Conservation (phyloP, 92 coral and sea anemone species). For the Paramuricea clavata region DNA sequence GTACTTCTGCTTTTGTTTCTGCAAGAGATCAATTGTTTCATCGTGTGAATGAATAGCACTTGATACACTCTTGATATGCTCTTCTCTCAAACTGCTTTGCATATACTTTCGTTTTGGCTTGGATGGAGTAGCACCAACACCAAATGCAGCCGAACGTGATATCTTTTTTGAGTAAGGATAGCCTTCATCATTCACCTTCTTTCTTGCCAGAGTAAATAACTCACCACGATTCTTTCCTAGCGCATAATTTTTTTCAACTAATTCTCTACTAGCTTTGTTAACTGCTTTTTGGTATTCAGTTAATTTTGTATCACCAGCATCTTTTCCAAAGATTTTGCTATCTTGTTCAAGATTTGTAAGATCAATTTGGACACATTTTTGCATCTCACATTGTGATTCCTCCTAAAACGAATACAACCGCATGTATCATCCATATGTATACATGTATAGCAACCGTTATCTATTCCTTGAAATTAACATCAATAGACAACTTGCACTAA, state of each 20-base stretch:
- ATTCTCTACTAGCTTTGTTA: slow-evolving; percentile 23
- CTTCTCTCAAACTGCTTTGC: slow-evolving; percentile 37
- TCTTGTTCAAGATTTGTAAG: slow-evolving; percentile 9
- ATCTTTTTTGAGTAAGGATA: slow-evolving; percentile 36
- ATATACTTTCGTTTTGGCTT: slow-evolving; percentile 48
- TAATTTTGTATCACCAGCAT: background rate
- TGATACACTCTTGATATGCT: slow-evolving; percentile 26
- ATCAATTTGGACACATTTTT: background rate
- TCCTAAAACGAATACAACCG: background rate
- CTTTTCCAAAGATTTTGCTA: slow-evolving; percentile 18
- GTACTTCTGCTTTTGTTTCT: slow-evolving; percentile 59
- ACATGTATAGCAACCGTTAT: too few species aligned
- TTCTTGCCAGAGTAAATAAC: slow-evolving; percentile 29
- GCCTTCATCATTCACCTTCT: slow-evolving; percentile 40
- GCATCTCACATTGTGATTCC: too few species aligned
- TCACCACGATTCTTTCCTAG: background rate
- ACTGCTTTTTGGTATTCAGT: slow-evolving; percentile 35
- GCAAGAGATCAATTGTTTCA: slow-evolving; percentile 53
- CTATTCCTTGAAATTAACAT: background rate
- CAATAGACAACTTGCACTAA: too few species aligned
- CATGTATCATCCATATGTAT: background rate
- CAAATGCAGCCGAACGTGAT: slow-evolving; percentile 15
- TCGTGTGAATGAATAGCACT: slow-evolving; percentile 31
- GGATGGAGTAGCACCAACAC: background rate
- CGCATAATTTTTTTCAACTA: slow-evolving; percentile 7